Evolutionary conservation across 2,888 invertebrate genomes (phyloP), one percentile per base, ranked within the genome.

Genomic region (Caenorhabditis auriculariae): DNA sequence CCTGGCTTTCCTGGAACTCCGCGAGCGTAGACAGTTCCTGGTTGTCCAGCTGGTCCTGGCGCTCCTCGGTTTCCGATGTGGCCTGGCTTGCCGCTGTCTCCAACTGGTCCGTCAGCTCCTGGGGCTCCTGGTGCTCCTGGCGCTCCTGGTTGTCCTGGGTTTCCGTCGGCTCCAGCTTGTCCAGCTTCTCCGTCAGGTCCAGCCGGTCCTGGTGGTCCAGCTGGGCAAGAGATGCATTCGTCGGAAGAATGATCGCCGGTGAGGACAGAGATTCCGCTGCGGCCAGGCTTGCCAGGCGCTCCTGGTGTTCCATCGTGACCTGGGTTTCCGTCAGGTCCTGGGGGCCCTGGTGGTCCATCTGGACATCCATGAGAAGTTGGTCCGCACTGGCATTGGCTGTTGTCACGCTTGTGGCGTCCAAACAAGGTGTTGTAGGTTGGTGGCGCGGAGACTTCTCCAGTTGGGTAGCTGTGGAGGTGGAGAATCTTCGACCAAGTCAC

Each of bases 111-210:
- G 19, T 50, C 37, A 17, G 21, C 23, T 5, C 56, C 56, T 9
- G 35, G 44, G 2, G 26, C 6, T 28, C 56, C 69, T 0, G 35
- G 23, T 53, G 56, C 44, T 35, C 72, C 72, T 9, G 55, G 42
- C 35, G 59, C 54, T 52, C 69, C 69, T 19, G 49, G 46, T 3
- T 24, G 29, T 26, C 69, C 69, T 29, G 57, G 48, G 28, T 21
- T 42, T 51, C 77, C 77, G 24, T 61, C 61, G 29, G 51, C 54
- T 49, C 75, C 75, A 7, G 72, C 63, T 53, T 66, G 67, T 46
- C 75, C 75, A 15, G 61, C 51, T 19, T 66, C 58, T 57, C 74
- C 72, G 41, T 69, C 59, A 4, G 15, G n/a, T 54, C 67, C 67
- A 43, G 56, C 55, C 3, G 60, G 52, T 46, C 67, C 67, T 42